Percentiles rank a stretch among this genome's conserved stretches.
Conservation (phyloP, 2,113 vertebrate genomes). For the Rhizomys pruinosus region DNA sequence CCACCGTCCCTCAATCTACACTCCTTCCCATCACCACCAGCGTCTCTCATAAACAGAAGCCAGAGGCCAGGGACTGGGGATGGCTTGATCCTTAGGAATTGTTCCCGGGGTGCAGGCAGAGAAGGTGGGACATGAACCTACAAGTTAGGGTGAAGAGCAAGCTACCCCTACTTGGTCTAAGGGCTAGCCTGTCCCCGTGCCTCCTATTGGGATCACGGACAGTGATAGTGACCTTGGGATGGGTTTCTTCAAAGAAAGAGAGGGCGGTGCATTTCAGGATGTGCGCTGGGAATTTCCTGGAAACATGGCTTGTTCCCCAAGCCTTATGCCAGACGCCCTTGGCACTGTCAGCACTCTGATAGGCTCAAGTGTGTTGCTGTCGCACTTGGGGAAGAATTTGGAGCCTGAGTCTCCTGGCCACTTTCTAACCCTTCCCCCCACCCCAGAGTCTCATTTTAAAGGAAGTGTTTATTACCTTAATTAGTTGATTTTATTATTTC, state of each 20-base stretch:
- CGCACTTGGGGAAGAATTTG: constrained; percentile 71
- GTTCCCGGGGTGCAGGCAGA: too few species aligned
- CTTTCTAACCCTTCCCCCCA: not conserved
- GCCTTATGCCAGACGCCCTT: constrained; percentile 42
- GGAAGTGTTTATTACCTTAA: not conserved
- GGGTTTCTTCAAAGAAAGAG: constrained; percentile 23
- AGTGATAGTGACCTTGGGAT: constrained; percentile 62
- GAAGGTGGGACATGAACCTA: not conserved
- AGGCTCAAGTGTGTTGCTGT: constrained; percentile 68
- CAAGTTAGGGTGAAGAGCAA: not conserved
- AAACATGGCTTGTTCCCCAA: accelerated
- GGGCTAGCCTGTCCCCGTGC: not conserved
- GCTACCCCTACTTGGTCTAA: not conserved
- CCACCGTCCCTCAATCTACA: not conserved
- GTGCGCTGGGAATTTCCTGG: constrained; percentile 53
- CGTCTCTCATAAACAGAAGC: not conserved
- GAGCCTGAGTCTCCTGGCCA: constrained; percentile 21
- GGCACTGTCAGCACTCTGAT: constrained; percentile 75
- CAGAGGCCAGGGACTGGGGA: not conserved
- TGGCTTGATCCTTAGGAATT: not conserved
- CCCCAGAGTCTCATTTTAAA: not conserved
- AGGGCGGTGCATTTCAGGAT: not conserved
- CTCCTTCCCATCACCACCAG: not conserved
- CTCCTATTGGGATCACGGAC: not conserved
- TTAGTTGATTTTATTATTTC: not conserved